phyloP scores from a whole-genome alignment of 2,888 invertebrate species.

The Exephanes ischioxanthus region DNA sequence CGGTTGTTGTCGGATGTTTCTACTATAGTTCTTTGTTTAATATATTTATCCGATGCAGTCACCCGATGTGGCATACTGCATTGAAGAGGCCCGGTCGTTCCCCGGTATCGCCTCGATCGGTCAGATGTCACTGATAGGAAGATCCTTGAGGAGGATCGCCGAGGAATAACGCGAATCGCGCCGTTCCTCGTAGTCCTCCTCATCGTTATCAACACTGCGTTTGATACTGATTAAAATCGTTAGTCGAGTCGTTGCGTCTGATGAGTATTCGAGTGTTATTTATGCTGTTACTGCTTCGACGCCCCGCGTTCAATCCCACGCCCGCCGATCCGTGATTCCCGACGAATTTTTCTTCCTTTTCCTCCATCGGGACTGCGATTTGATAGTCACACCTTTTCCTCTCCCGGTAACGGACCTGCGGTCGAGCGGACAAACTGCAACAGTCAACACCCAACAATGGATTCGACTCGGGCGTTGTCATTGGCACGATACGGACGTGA shows the following conservation, averaged over 20 bases:
- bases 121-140: conserved; percentile 48
- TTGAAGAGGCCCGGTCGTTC: neutral
- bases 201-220: conserved; percentile 78
- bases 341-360: conserved; percentile 67
- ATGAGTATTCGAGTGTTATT: conserved; percentile 71
- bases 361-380: conserved; percentile 78
- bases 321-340: conserved; percentile 59
- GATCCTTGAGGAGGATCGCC: conserved; percentile 41
- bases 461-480: conserved; percentile 81
- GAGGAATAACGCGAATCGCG: conserved; percentile 57
- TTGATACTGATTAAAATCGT: conserved; percentile 75
- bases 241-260: conserved; percentile 71
- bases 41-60: neutral
- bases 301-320: conserved; percentile 53
- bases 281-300: conserved; percentile 68
- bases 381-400: conserved; percentile 94
- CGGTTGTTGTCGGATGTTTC: conserved; percentile 18
- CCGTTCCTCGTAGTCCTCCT: conserved; percentile 38
- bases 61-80: conserved; percentile 9
- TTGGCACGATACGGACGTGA: conserved; percentile 81
- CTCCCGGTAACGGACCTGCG: conserved; percentile 89
- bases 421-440: conserved; percentile 93
- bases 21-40: conserved; percentile 15
- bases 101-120: neutral
- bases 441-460: conserved; percentile 83